Base-by-base conservation (phyloP, 2,888 invertebrate genomes). In the Diogma glabrata region DNA sequence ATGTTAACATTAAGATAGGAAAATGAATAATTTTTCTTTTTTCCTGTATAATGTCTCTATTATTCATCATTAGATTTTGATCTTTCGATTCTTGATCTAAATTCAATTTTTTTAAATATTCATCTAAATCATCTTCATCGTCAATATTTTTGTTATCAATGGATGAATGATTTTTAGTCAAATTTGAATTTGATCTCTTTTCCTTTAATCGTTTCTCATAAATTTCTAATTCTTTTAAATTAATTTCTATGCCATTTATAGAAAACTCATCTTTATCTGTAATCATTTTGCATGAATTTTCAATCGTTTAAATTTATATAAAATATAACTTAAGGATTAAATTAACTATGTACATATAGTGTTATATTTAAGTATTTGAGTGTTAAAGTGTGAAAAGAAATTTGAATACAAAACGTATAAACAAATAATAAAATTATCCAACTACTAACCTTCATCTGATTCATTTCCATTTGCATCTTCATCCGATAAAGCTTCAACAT, bases 401-500 rank as follows among this genome's bases (percentile, higher is more conserved):
- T 40, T 47, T 26, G 10, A 14, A 47, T 47, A 16, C 17, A 38
- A 49, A 38, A 55, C 40, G 51, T 53, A 26, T 47, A 33, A 58
- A 58, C 57, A 57, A 55, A 43, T 49, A n/a, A n/a, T n/a, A n/a
- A n/a, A n/a, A n/a, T n/a, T n/a, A n/a, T n/a, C n/a, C n/a, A n/a
- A n/a, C n/a, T n/a, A 14, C 43, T 43, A 22, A 67, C 77, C 85
- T 61, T 88, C 89, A 57, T 87, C 88, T 54, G 77, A 79, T 49
- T 82, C 87, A 63, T 81, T 85, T 60, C 85, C 87, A 57, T 86
- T 87, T 36, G 80, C 84, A 65, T 90, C 90, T 59, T 81, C 78
- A 59, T 90, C 90, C 16, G 67, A 67, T 17, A 63, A 62, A 49
- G 63, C 69, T 57, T 69, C 70, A 50, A 64, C 64, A 52, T 67